A percentile compares a stretch with the other conserved stretches of the same genome.
These are phyloP conservation scores for Eurois occulta DNA, from an alignment of 2,888 invertebrate genomes.

Conservation along the genomic window DNA sequence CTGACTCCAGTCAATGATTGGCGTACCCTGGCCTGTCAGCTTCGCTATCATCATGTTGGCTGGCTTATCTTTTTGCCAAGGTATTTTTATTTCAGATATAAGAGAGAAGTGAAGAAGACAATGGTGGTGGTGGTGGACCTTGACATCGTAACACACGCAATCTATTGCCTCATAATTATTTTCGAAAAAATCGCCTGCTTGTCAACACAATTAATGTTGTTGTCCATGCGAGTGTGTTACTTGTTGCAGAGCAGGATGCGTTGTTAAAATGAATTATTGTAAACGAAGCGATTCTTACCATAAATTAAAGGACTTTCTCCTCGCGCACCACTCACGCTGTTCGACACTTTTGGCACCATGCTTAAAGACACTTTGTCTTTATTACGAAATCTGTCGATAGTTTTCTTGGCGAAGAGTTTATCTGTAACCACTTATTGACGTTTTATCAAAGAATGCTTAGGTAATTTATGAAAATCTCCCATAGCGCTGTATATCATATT, in stretches of 20 bases:
- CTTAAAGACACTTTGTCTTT: slow-evolving; percentile 31
- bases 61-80: too few relatives aligned
- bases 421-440: slow-evolving; percentile 26
- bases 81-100: too few relatives aligned
- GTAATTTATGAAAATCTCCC: too few relatives aligned
- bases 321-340: background rate
- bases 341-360: slow-evolving; percentile 25
- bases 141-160: background rate
- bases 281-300: slow-evolving; percentile 24
- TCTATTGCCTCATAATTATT: background rate
- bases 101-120: too few relatives aligned
- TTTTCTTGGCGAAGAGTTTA: slow-evolving; percentile 29
- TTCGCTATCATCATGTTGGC: too few relatives aligned
- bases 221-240: background rate
- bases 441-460: background rate
- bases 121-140: too few relatives aligned
- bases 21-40: too few relatives aligned
- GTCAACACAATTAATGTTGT: background rate
- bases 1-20: too few relatives aligned
- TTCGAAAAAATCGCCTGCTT: background rate
- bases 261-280: background rate
- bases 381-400: slow-evolving; percentile 37
- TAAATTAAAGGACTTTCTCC: background rate
- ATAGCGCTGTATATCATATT: background rate
- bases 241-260: too few relatives aligned